A percentile compares a stretch with the other conserved stretches of the same genome.
These are phyloP conservation scores for Ichneumon xanthorius DNA, from an alignment of 2,888 invertebrate genomes.

Conservation along the genomic window DNA sequence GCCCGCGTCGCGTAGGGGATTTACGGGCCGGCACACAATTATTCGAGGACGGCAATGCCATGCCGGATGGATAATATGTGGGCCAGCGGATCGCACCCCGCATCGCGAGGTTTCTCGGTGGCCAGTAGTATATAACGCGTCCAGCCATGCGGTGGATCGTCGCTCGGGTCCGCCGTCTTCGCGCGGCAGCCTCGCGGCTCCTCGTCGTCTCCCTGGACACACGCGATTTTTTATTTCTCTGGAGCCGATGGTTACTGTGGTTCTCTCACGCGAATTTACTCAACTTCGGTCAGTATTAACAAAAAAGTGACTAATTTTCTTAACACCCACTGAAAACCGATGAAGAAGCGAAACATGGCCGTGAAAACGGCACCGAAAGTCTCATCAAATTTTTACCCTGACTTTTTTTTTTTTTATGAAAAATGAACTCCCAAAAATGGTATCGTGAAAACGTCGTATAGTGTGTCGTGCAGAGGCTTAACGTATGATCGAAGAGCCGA, in stretches of 20 bases:
- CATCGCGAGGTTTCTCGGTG: constrained; percentile 18
- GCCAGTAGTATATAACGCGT: constrained; percentile 25
- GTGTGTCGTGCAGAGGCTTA: neutral
- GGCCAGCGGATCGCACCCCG: constrained; percentile 50
- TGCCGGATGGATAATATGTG: constrained; percentile 62
- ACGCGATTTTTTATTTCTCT: constrained; percentile 61
- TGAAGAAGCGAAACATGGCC: neutral
- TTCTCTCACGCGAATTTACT: constrained; percentile 72
- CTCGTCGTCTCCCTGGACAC: constrained; percentile 24
- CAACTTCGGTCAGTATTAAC: constrained; percentile 73
- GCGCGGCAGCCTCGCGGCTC: constrained; percentile 53
- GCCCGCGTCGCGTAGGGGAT: constrained; percentile 63
- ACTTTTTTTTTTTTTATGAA: no score
- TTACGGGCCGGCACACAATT: constrained; percentile 61
- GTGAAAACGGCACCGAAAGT: no score
- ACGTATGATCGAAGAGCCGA: neutral
- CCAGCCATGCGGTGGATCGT: constrained; percentile 62
- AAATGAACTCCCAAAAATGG: no score
- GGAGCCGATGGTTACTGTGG: constrained; percentile 74
- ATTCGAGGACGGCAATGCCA: constrained; percentile 61
- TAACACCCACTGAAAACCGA: neutral
- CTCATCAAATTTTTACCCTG: no score
- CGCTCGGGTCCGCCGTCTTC: constrained; percentile 51
- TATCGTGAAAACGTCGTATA: no score
- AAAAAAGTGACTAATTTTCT: neutral